Percentiles rank a stretch among this genome's conserved stretches.
Evolutionary conservation across 2,113 vertebrate genomes (phyloP).

Genomic region (Felis catus): DNA sequence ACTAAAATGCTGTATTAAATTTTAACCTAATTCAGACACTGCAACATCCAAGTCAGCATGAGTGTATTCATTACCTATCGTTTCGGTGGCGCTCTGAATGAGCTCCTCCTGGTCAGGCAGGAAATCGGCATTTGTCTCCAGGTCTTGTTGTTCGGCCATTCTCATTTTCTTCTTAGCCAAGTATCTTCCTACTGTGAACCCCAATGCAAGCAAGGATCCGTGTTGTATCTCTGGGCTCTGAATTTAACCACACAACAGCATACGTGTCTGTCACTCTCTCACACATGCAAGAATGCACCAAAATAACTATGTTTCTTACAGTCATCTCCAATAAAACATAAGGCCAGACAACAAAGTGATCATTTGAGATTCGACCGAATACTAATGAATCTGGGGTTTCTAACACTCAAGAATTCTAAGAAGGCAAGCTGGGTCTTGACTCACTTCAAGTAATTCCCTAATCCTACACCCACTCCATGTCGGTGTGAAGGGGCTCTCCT

Average conservation of each 20-base stretch:
- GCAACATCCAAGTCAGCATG: not conserved
- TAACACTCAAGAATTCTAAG: not conserved
- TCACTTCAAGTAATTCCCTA: not conserved
- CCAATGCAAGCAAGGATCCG: constrained; percentile 95
- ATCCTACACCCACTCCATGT: not conserved
- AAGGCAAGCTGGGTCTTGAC: not conserved
- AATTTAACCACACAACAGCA: constrained; percentile 53
- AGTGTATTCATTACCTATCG: constrained; percentile 88
- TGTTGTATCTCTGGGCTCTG: constrained; percentile 97
- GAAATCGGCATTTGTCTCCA: constrained; percentile 80
- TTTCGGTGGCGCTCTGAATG: constrained; percentile 91
- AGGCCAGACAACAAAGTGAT: constrained; percentile 20
- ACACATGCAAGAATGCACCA: not conserved
- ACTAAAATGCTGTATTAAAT: not conserved
- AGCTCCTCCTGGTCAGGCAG: constrained; percentile 90
- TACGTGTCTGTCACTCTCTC: constrained; percentile 12
- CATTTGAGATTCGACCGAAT: not conserved
- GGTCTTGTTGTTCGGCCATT: constrained; percentile 79
- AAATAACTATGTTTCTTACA: not conserved
- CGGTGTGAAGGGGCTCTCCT: not conserved
- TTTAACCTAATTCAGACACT: not conserved
- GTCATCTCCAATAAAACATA: not conserved
- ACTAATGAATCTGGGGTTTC: not conserved
- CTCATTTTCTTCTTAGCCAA: constrained; percentile 89
- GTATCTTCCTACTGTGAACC: constrained; percentile 95